phyloP scores from a whole-genome alignment of 2,888 invertebrate species.

The Onthophagus sagittarius region DNA sequence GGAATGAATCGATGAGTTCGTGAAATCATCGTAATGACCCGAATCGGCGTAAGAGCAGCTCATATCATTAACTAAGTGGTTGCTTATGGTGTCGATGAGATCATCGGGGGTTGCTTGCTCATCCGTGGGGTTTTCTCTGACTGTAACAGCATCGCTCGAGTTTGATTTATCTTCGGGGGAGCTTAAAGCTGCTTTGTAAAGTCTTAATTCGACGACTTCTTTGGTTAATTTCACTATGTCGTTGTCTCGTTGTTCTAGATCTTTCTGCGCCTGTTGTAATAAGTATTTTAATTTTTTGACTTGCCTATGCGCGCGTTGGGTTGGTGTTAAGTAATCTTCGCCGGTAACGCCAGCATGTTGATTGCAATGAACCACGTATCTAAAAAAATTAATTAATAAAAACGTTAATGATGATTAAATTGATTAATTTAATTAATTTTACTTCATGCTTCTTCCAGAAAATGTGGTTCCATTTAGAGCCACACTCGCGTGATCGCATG shows the following conservation, averaged over 20 bases:
- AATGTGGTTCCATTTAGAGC: constrained; percentile 63
- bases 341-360: constrained; percentile 72
- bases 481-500: constrained; percentile 79
- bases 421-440: constrained; percentile 26
- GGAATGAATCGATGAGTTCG: constrained; percentile 71
- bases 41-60: constrained; percentile 79
- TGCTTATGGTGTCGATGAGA: constrained; percentile 30
- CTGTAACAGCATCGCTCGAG: constrained; percentile 56
- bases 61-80: constrained; percentile 52
- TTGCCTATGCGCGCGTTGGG: constrained; percentile 79
- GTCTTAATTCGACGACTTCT: constrained; percentile 70
- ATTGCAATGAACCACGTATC: constrained; percentile 83
- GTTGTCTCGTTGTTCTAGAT: constrained; percentile 76
- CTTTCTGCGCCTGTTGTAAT: constrained; percentile 68
- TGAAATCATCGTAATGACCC: constrained; percentile 80
- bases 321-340: constrained; percentile 83
- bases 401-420: not conserved
- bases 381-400: constrained; percentile 39
- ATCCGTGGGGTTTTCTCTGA: constrained; percentile 63
- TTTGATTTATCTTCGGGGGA: constrained; percentile 79
- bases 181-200: constrained; percentile 75
- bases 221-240: constrained; percentile 67
- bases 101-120: constrained; percentile 47
- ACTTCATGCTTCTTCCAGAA: constrained; percentile 52
- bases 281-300: constrained; percentile 71